These are phyloP conservation scores for Epistrophe grossulariae DNA, from an alignment of 2,888 invertebrate genomes.

Conservation along the genomic window DNA sequence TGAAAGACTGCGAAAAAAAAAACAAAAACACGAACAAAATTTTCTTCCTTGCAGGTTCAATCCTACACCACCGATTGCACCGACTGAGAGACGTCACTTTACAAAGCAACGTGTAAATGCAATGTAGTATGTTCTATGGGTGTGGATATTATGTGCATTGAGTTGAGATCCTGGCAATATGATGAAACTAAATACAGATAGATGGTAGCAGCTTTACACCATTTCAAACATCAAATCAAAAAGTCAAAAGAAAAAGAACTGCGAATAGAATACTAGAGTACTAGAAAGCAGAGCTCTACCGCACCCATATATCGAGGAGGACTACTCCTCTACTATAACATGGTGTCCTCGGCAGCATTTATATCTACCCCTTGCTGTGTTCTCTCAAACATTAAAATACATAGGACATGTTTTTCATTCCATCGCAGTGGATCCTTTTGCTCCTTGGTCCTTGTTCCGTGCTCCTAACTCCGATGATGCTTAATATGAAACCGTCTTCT, in stretches of 20 bases:
- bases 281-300: conserved; percentile 1
- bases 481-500: conserved; percentile 34
- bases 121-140: background rate
- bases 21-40: conserved; percentile 21
- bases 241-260: conserved; percentile 69
- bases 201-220: conserved; percentile 40
- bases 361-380: background rate
- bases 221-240: conserved; percentile 74
- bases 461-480: background rate
- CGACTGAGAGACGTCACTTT: conserved; percentile 38
- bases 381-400: conserved; percentile 44
- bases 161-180: conserved; percentile 25
- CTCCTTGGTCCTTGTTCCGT: background rate
- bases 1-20: background rate
- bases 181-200: conserved; percentile 45
- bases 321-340: background rate
- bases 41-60: conserved; percentile 49
- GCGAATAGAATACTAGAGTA: conserved; percentile 39
- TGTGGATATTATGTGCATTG: background rate
- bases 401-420: conserved; percentile 58
- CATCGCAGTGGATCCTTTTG: background rate
- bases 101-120: conserved; percentile 25
- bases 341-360: background rate
- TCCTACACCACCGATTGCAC: background rate
- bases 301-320: background rate